These are phyloP conservation scores for Rhinichthys osculus DNA, from an alignment of 2,797 vertebrate species.

Conservation along the genomic window DNA sequence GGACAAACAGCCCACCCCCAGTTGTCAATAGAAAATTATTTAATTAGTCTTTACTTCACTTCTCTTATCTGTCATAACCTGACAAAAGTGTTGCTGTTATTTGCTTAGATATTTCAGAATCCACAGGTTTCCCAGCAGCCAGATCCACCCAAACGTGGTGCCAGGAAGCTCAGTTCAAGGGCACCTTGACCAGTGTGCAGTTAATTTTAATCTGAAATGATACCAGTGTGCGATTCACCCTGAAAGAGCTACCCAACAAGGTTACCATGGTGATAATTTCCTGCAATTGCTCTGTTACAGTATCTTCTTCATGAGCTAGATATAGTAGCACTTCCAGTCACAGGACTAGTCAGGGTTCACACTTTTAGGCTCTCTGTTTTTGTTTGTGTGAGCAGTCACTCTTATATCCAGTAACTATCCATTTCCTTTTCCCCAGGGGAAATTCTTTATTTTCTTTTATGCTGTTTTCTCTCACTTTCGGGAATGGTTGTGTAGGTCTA, in stretches of 20 bases:
- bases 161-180: slow-evolving; percentile 47
- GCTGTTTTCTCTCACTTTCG: slow-evolving; percentile 47
- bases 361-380: slow-evolving; percentile 30
- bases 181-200: slow-evolving; percentile 47
- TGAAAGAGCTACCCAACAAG: slow-evolving; percentile 42
- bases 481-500: slow-evolving; percentile 45
- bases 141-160: slow-evolving; percentile 43
- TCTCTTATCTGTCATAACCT: slow-evolving; percentile 38
- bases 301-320: slow-evolving; percentile 43
- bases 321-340: slow-evolving; percentile 60
- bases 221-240: slow-evolving; percentile 49
- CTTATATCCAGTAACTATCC: slow-evolving; percentile 53
- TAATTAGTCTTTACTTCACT: not conserved
- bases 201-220: slow-evolving; percentile 53
- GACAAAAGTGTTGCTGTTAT: slow-evolving; percentile 48
- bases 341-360: slow-evolving; percentile 41
- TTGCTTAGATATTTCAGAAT: slow-evolving; percentile 46
- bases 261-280: slow-evolving; percentile 45
- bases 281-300: slow-evolving; percentile 42
- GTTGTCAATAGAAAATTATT: not conserved
- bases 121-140: slow-evolving; percentile 50
- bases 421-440: slow-evolving; percentile 53
- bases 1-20: not conserved
- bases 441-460: slow-evolving; percentile 38
- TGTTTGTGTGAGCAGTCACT: slow-evolving; percentile 38